Evolutionary conservation across 2,113 vertebrate genomes (phyloP), one percentile per base, ranked within the genome.

Genomic region (Ardeotis arabs): DNA sequence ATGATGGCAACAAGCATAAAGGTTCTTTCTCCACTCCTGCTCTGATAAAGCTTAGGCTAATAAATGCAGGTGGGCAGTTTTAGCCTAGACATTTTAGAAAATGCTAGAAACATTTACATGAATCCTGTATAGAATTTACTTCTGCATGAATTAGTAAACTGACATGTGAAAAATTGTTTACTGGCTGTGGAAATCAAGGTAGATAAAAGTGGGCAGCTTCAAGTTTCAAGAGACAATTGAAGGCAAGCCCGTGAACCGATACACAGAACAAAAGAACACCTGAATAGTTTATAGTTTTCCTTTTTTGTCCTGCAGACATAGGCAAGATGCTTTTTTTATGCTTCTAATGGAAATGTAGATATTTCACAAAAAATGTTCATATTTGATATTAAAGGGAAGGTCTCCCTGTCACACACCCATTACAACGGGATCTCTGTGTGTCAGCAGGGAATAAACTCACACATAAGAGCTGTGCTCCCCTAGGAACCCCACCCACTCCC

Each of bases 361-460:
- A 41, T 55, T 31, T 55, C 76, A 74, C 25, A 29, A 35, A 33
- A 53, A 60, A 18, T 1, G 6, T 55, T 68, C 24, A 10, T 15
- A 10, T 4, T 29, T 35, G 14, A 22, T 4, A 27, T 12, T 24
- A 63, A 50, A 56, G 45, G n/a, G n/a, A 37, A 67, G 55, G 16
- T 44, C 20, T 52, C 55, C 10, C 29, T 49, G 37, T 13, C 52
- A 37, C 66, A 33, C n/a, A 6, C 7, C 31, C 4, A 1, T 8
- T 12, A 12, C 21, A 49, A 18, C 0, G 13, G 23, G 53, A 69
- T 9, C 66, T 66, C 1, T 0, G 52, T 1, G 1, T 7, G 31
- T 15, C 33, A 60, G 8, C 70, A 24, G 35, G 2, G 17, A 52
- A 41, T 27, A 74, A 53, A 91, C 25, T 45, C 4, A 2, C 2